Percentiles rank a stretch among this genome's conserved stretches.
Evolutionary conservation across 2,113 vertebrate genomes (phyloP).

Genomic region (Dicrurus megarhynchus): DNA sequence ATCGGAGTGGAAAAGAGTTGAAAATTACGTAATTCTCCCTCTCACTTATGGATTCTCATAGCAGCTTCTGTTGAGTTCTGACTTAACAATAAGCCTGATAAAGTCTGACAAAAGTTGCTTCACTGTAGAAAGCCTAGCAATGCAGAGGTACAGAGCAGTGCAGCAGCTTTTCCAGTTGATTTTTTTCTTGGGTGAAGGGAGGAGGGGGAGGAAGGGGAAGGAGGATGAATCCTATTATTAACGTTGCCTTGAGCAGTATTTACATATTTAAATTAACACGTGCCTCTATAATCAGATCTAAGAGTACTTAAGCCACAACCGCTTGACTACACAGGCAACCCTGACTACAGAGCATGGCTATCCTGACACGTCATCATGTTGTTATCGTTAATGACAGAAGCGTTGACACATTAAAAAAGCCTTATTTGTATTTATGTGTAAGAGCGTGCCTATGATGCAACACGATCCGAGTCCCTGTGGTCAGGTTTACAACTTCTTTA

Average conservation of each 20-base stretch:
- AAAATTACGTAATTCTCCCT: constrained; percentile 34
- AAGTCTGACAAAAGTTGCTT: constrained; percentile 42
- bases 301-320: neutral
- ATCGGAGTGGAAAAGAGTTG: neutral
- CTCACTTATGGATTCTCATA: constrained; percentile 24
- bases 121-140: constrained; percentile 46
- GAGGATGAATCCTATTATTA: constrained; percentile 50
- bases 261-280: constrained; percentile 29
- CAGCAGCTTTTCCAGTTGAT: constrained; percentile 6
- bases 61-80: constrained; percentile 37
- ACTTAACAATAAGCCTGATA: constrained; percentile 30
- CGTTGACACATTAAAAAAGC: neutral
- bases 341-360: neutral
- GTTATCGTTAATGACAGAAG: neutral
- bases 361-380: neutral
- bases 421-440: neutral
- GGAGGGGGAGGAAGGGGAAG: neutral
- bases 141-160: constrained; percentile 25
- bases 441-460: neutral
- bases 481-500: neutral
- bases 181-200: neutral
- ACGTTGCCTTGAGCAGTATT: constrained; percentile 31
- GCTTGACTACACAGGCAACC: neutral
- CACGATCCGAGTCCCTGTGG: fast-evolving
- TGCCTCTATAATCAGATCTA: constrained; percentile 16